Evolutionary conservation across 2,888 invertebrate species (phyloP).

Genomic region (Cephus pygmeus): DNA sequence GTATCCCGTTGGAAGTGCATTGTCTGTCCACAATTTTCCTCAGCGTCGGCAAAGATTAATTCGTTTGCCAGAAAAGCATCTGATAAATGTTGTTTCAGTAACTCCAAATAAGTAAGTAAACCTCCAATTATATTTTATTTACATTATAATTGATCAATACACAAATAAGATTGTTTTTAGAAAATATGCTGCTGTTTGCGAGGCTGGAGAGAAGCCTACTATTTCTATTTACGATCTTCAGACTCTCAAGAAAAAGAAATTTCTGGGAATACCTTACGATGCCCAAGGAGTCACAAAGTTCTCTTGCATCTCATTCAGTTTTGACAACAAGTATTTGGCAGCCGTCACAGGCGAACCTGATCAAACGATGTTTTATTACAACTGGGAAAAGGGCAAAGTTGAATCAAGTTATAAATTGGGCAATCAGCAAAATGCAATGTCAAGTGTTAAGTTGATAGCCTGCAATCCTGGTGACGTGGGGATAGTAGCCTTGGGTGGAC

Average conservation of each 20-base stretch:
- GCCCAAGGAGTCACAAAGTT: conserved; percentile 73
- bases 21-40: conserved; percentile 79
- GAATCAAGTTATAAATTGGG: conserved; percentile 80
- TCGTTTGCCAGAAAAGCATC: conserved; percentile 75
- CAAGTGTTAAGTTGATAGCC: conserved; percentile 75
- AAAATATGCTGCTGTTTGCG: conserved; percentile 74
- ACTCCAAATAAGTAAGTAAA: conserved; percentile 75
- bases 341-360: conserved; percentile 87
- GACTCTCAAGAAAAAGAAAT: conserved; percentile 77
- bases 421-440: conserved; percentile 76
- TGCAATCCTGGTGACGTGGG: conserved; percentile 83
- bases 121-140: not conserved
- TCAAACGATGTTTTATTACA: conserved; percentile 83
- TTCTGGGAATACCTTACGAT: conserved; percentile 74
- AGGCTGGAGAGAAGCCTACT: conserved; percentile 74
- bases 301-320: conserved; percentile 81
- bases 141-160: not conserved
- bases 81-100: conserved; percentile 73
- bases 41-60: conserved; percentile 81
- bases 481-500: conserved; percentile 75
- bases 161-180: conserved; percentile 46
- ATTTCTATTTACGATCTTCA: conserved; percentile 79
- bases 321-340: conserved; percentile 83
- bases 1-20: conserved; percentile 82
- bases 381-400: conserved; percentile 84